Evolutionary conservation across 2,888 invertebrate genomes (phyloP), one percentile per base, ranked within the genome.

Genomic region (Rhorus exstirpatorius): DNA sequence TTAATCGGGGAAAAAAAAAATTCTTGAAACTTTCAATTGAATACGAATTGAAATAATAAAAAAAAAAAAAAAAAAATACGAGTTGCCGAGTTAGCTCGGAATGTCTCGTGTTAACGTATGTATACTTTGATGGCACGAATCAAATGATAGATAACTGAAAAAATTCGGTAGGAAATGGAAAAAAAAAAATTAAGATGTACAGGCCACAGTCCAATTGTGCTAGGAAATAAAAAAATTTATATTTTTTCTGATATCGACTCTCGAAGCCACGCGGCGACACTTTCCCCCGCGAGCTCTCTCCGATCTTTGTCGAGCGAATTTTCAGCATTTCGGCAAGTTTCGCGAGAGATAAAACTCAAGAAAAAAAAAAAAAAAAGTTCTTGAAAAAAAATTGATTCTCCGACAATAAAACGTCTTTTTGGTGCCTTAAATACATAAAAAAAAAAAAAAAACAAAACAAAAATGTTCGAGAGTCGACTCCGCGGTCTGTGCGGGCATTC

Each of bases 371-470:
- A 26, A n/a, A n/a, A n/a, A n/a, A n/a, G n/a, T n/a, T n/a, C n/a
- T n/a, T n/a, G n/a, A n/a, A n/a, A n/a, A n/a, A n/a, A n/a, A n/a
- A n/a, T n/a, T n/a, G n/a, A n/a, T n/a, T n/a, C n/a, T n/a, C n/a
- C n/a, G n/a, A n/a, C n/a, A n/a, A n/a, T n/a, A n/a, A n/a, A 49
- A 60, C 31, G n/a, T 14, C 68, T 65, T 55, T 68, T 81, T 70
- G 77, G 78, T 81, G 81, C 78, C 78, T 77, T 78, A 41, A 31
- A 68, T 17, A n/a, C n/a, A n/a, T n/a, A n/a, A n/a, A n/a, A n/a
- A n/a, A n/a, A n/a, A n/a, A n/a, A n/a, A n/a, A n/a, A n/a, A n/a
- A n/a, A n/a, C n/a, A n/a, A n/a, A n/a, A n/a, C n/a, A n/a, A n/a
- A 41, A 61, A 72, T 35, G 60, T 24, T 74, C 63, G n/a, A n/a